Evolutionary conservation across 2,797 vertebrate species (phyloP), one percentile per base, ranked within the genome.

Genomic region (Tiaroga cobitis): DNA sequence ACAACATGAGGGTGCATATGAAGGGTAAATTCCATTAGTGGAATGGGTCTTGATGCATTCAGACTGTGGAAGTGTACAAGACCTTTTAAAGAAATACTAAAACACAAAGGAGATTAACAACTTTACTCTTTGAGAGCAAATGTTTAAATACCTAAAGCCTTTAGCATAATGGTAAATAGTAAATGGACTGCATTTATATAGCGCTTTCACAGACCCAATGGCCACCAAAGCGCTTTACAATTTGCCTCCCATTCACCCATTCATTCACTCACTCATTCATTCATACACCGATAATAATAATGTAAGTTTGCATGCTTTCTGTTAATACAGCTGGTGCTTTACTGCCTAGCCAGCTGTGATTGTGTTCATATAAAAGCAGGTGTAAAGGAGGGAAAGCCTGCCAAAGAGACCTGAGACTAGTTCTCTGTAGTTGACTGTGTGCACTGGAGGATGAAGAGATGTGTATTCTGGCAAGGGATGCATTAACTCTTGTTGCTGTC

Each of bases 281-380:
- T n/a, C n/a, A n/a, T n/a, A n/a, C n/a, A n/a, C n/a, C n/a, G n/a
- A n/a, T n/a, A n/a, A n/a, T n/a, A n/a, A n/a, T n/a, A n/a, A 61
- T 77, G 32, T 80, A 69, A 81, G 49, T 80, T 37, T 80, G 29
- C 54, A 32, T 70, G 76, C 72, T 54, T 72, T 75, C 21, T 80
- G 43, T 61, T 51, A 10, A 80, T 83, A 76, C 49, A 83, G 46
- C 82, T 75, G 85, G 82, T 89, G 82, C 54, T 79, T 51, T 69
- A 26, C 56, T 70, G 24, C 63, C 63, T 69, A 63, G 39, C 54
- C 56, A 82, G 75, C 80, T 70, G 70, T 63, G 43, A 13, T 49
- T 83, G 63, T 65, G 51, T 84, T 81, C 59, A 74, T 80, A 75
- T 68, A 80, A 70, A 37, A 19, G 54, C 83, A 89, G 69, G 85